Conservation (phyloP, 1,140 invertebrate genomes). For the Drosophila prosaltans region DNA sequence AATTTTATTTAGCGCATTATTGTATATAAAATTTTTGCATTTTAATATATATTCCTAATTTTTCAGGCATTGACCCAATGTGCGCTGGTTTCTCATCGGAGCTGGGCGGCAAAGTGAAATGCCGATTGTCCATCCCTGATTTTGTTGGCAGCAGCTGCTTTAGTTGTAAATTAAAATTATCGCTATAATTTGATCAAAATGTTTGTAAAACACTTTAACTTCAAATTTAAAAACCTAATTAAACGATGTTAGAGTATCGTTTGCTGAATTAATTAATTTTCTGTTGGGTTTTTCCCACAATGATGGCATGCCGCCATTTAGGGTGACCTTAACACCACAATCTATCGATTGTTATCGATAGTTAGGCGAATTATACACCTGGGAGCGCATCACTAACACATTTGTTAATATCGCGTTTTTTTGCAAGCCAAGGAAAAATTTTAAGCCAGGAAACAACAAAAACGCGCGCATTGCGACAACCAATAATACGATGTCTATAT, state of each 20-base stretch:
- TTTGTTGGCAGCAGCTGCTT: not conserved
- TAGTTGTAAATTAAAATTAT: not conserved
- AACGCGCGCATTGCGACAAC: slow-evolving; percentile 57
- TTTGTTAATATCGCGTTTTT: slow-evolving; percentile 47
- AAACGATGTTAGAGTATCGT: not conserved
- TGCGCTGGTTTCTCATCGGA: not conserved
- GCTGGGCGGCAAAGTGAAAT: slow-evolving; percentile 1
- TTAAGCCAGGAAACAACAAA: slow-evolving; percentile 57
- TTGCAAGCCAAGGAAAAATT: slow-evolving; percentile 64
- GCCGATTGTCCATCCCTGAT: not conserved
- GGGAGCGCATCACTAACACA: slow-evolving; percentile 39
- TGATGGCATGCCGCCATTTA: slow-evolving; percentile 1
- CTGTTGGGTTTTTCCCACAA: not conserved
- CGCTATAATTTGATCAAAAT: not conserved
- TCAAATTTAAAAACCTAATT: not conserved
- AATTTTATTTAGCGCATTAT: too few species aligned
- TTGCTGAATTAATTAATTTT: not conserved
- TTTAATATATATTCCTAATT: not conserved
- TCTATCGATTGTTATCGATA: slow-evolving; percentile 28
- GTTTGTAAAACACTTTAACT: not conserved
- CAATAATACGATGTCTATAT: slow-evolving; percentile 69
- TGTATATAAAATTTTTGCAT: too few species aligned
- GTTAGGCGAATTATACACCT: slow-evolving; percentile 33
- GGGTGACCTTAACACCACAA: not conserved
- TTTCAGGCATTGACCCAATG: not conserved